Evolutionary conservation across 2,113 vertebrate genomes (phyloP).

Genomic region (Phainopepla nitens): DNA sequence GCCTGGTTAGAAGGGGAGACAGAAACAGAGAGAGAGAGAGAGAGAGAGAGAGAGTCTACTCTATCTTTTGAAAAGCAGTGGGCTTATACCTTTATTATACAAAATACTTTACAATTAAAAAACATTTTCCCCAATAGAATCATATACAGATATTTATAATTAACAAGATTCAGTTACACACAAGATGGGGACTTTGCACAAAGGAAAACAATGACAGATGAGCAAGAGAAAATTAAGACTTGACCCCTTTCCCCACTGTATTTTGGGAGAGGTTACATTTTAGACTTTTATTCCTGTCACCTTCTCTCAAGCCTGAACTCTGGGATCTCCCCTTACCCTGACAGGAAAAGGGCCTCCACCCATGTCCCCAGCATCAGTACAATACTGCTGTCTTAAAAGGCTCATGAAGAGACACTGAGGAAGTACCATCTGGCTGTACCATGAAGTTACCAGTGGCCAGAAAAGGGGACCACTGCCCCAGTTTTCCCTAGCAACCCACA

Average conservation of each 20-base stretch:
- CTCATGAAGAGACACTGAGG: background rate
- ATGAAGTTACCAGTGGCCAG: background rate
- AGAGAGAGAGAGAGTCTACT: background rate
- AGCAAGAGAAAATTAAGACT: slow-evolving; percentile 45
- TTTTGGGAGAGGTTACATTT: background rate
- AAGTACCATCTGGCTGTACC: background rate
- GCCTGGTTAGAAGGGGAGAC: background rate
- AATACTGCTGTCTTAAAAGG: background rate
- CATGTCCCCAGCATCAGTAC: background rate
- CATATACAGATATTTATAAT: slow-evolving; percentile 72
- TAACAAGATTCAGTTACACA: slow-evolving; percentile 51
- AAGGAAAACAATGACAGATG: background rate
- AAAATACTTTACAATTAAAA: slow-evolving; percentile 75
- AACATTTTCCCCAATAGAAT: slow-evolving; percentile 50
- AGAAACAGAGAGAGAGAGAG: background rate
- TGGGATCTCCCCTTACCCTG: background rate
- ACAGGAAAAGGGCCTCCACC: background rate
- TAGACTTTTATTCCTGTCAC: background rate
- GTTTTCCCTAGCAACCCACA: background rate
- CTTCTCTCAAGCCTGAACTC: background rate
- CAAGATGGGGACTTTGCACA: background rate
- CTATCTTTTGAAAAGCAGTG: background rate
- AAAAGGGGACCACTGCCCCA: background rate
- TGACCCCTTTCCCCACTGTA: background rate
- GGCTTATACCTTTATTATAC: slow-evolving; percentile 45